A percentile compares a stretch with the other conserved stretches of the same genome.
These are phyloP conservation scores for Aphrophora alni DNA, from an alignment of 2,888 invertebrate genomes.

Conservation along the genomic window DNA sequence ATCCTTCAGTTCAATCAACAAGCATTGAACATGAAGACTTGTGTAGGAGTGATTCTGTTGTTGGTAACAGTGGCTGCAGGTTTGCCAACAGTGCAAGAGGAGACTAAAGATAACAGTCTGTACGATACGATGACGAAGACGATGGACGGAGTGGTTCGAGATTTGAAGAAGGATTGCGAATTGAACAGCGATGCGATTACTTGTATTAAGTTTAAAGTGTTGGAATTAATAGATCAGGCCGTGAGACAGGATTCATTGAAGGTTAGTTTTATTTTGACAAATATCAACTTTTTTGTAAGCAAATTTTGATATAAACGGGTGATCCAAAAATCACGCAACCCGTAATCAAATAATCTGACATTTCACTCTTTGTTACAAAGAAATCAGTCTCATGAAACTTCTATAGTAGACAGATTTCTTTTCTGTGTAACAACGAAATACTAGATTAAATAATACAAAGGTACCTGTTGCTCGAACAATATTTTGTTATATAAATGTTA, in stretches of 20 bases:
- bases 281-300: not conserved
- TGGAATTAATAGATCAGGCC: slow-evolving; percentile 78
- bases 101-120: not conserved
- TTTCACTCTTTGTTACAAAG: too few species aligned
- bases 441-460: too few species aligned
- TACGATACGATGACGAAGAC: not conserved
- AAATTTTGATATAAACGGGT: too few species aligned
- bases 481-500: too few species aligned
- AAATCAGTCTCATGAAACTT: too few species aligned
- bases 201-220: slow-evolving; percentile 83
- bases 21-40: not conserved
- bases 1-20: not conserved
- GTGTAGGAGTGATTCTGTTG: not conserved
- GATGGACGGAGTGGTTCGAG: slow-evolving; percentile 34
- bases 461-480: too few species aligned
- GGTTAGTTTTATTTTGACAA: slow-evolving; percentile 59
- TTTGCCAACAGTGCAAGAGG: not conserved
- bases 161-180: slow-evolving; percentile 66
- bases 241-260: slow-evolving; percentile 80
- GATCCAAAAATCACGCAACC: too few species aligned
- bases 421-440: too few species aligned
- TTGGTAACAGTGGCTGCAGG: not conserved
- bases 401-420: too few species aligned
- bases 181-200: slow-evolving; percentile 78
- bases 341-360: too few species aligned